Base-by-base conservation (phyloP, 2,888 invertebrate genomes). In the Drosophila neonasuta region DNA sequence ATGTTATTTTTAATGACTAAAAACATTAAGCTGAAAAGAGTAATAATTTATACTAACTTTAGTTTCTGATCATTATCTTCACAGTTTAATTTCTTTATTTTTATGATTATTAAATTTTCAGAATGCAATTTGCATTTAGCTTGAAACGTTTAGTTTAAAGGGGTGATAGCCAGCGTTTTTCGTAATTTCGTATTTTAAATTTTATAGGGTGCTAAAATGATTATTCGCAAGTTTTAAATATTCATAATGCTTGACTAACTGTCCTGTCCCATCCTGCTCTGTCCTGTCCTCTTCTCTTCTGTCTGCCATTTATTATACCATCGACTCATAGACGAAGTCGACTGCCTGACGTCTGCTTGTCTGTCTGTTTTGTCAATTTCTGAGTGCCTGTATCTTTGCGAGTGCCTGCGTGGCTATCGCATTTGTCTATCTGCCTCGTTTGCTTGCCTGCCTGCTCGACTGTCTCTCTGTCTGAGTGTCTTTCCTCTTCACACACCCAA, bases 321-420 rank as follows among this genome's bases (percentile, higher is more conserved):
- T 41, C 13, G 6, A 15, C 39, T 10, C 3, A 10, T 10, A 3
- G 32, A 11, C 32, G 24, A 24, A 32, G 32, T 32, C 11, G 11
- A 39, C 36, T 15, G 13, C 7, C 39, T 41, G 39, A 48, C 44
- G 42, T 45, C 48, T 34, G 10, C 45, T 29, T 41, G 34, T 17
- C 62, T 61, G 57, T 41, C 49, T 50, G 57, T 32, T 52, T 42
- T 42, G 45, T 32, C 62, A 46, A 68, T 62, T 68, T 58, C 46
- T 58, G 57, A 71, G 61, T 58, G 68, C 48, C 63, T 74, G 50
- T 72, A 59, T 71, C 69, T 54, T 56, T 45, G 24, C 20, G 30
- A 41, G 57, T 56, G 44, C 36, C 29, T 54, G 15, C 36, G 46
- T 45, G 49, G 68, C 68, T 59, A 74, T 72, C 56, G 50, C n/a